Conservation (phyloP, 64 coral and sea anemone genomes). For the Stylophora pistillata region DNA sequence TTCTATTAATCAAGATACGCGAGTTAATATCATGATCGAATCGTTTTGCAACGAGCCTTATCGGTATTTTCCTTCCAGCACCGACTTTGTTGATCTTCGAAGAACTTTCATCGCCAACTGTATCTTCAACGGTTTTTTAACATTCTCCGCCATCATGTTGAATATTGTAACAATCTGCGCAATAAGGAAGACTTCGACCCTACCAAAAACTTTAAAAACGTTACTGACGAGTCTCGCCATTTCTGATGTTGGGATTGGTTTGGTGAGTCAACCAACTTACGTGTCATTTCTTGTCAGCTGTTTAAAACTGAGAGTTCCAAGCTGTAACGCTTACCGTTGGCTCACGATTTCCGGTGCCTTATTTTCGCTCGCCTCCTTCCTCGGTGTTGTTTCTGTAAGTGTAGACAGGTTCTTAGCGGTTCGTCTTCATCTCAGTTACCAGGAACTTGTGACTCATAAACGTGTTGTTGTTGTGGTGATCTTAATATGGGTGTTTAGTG, state of each 20-base stretch:
- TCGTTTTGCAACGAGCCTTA: neutral
- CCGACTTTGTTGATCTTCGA: too few relatives aligned
- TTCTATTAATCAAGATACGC: too few relatives aligned
- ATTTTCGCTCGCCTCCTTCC: neutral
- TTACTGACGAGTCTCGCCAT: neutral
- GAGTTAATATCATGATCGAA: neutral
- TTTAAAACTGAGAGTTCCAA: neutral
- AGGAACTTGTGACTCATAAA: slow-evolving; percentile 4
- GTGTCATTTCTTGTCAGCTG: neutral
- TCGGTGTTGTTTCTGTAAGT: neutral
- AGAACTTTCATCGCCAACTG: neutral
- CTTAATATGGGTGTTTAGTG: neutral
- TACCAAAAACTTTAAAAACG: neutral
- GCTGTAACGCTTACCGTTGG: too few relatives aligned
- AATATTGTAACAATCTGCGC: neutral
- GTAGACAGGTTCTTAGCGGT: neutral
- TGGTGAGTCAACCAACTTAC: neutral
- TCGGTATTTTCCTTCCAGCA: neutral
- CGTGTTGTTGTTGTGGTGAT: neutral
- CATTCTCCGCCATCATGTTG: neutral
- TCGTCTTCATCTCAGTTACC: slow-evolving; percentile 4
- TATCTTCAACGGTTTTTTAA: neutral
- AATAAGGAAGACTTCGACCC: neutral
- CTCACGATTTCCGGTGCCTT: too few relatives aligned
- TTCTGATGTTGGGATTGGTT: slow-evolving; percentile 17